These are phyloP conservation scores for Lycodopsis pacificus DNA, from an alignment of 2,797 vertebrate genomes.

Conservation along the genomic window DNA sequence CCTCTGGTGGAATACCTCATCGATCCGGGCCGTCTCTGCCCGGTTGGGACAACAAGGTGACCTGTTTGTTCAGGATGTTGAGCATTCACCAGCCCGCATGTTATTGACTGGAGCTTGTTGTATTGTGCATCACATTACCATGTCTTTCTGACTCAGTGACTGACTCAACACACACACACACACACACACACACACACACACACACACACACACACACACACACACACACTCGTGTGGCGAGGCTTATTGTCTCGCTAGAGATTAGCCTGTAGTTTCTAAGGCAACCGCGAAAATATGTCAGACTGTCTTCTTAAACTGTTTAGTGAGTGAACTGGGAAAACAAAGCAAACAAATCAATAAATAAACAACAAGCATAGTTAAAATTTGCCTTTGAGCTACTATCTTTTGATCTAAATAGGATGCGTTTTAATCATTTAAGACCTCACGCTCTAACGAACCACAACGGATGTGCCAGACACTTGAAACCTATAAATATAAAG, in stretches of 20 bases:
- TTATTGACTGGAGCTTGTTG: slow-evolving; percentile 41
- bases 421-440: slow-evolving; percentile 34
- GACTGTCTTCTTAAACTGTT: slow-evolving; percentile 28
- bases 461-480: slow-evolving; percentile 2
- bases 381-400: background rate
- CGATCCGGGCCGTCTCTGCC: slow-evolving; percentile 40
- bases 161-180: slow-evolving; percentile 27
- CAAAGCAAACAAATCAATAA: slow-evolving; percentile 35
- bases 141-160: slow-evolving; percentile 41
- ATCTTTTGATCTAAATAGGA: slow-evolving; percentile 26
- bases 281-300: slow-evolving; percentile 46
- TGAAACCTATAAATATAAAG: slow-evolving; percentile 7
- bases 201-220: background rate
- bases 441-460: background rate
- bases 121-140: slow-evolving; percentile 36
- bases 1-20: slow-evolving; percentile 40
- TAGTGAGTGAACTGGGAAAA: slow-evolving; percentile 17
- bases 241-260: slow-evolving; percentile 28
- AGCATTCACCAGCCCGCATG: slow-evolving; percentile 28
- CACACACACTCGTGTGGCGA: background rate
- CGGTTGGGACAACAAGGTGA: slow-evolving; percentile 67
- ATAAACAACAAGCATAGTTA: slow-evolving; percentile 20
- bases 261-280: slow-evolving; percentile 63
- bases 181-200: background rate
- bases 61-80: slow-evolving; percentile 57